Conservation (phyloP, 2,113 vertebrate species). For the Callithrix jacchus region DNA sequence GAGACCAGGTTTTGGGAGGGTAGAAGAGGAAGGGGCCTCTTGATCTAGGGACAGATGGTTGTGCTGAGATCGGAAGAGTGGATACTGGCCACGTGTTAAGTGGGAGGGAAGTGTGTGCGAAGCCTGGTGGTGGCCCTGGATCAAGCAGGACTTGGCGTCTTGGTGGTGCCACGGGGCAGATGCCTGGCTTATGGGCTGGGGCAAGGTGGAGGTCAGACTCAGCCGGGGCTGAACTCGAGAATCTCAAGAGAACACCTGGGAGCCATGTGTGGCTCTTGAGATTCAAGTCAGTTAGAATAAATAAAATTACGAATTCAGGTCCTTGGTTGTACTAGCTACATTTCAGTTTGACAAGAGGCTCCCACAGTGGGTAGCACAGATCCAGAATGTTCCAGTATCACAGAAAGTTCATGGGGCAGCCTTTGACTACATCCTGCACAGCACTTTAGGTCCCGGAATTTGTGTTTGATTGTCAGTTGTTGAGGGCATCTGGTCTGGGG, state of each 20-base stretch:
- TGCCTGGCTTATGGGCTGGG: not conserved
- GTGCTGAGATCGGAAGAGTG: not conserved
- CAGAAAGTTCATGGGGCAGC: not conserved
- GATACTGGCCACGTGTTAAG: not conserved
- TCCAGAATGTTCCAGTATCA: not conserved
- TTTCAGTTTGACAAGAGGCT: not conserved
- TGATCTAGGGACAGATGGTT: not conserved
- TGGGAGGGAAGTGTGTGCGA: rapidly evolving
- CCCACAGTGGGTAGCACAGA: not conserved
- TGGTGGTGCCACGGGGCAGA: not conserved
- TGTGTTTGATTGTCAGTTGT: not conserved
- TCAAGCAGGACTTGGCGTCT: not conserved
- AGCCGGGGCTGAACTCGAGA: rapidly evolving
- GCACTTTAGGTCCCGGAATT: too few relatives aligned
- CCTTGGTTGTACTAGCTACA: not conserved
- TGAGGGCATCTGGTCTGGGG: not conserved
- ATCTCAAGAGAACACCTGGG: rapidly evolving
- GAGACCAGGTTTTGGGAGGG: not conserved
- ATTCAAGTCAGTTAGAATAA: not conserved
- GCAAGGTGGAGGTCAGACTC: not conserved
- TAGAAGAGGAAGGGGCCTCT: not conserved
- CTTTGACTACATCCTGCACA: rapidly evolving
- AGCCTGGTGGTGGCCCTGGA: not conserved
- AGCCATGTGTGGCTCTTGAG: not conserved
- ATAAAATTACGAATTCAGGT: not conserved